A percentile compares a stretch with the other conserved stretches of the same genome.
These are phyloP conservation scores for Lagria hirta DNA, from an alignment of 2,888 invertebrate species.

Conservation along the genomic window DNA sequence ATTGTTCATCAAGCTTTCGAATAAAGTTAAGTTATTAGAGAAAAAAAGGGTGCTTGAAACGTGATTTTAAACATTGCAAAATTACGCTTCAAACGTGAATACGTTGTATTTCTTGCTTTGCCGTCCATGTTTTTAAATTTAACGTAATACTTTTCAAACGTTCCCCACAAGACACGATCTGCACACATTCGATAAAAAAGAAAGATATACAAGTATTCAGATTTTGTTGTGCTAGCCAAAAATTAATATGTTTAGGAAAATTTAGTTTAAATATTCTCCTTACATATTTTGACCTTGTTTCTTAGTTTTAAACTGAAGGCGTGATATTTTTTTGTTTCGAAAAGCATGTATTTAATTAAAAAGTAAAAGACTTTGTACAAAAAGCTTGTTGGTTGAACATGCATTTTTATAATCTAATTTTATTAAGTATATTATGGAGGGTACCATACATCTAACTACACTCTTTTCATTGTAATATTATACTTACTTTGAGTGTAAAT, in stretches of 20 bases:
- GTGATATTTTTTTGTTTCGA: no score
- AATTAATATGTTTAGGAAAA: constrained; percentile 4
- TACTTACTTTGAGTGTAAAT: constrained; percentile 34
- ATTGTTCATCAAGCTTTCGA: constrained; percentile 32
- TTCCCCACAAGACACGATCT: constrained; percentile 32
- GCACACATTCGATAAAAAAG: constrained; percentile 45
- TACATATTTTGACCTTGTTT: no score
- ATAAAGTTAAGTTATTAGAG: no score
- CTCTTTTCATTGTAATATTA: constrained; percentile 38
- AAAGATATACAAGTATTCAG: constrained; percentile 46
- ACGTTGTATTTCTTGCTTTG: constrained; percentile 46
- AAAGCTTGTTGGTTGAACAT: constrained; percentile 54
- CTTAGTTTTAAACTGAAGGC: constrained; percentile 24
- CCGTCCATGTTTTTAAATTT: constrained; percentile 49
- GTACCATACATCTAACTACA: constrained; percentile 55
- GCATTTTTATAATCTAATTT: constrained; percentile 52
- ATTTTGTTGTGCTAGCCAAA: constrained; percentile 27
- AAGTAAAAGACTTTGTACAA: constrained; percentile 53
- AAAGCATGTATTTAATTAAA: constrained; percentile 42
- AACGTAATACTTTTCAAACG: constrained; percentile 36
- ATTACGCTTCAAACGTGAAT: constrained; percentile 31
- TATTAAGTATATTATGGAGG: constrained; percentile 52
- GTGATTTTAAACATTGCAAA: constrained; percentile 5
- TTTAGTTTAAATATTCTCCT: no score
- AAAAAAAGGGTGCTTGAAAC: constrained; percentile 9